Base-by-base conservation (phyloP, 2,113 vertebrate species). In the Nothobranchius furzeri region DNA sequence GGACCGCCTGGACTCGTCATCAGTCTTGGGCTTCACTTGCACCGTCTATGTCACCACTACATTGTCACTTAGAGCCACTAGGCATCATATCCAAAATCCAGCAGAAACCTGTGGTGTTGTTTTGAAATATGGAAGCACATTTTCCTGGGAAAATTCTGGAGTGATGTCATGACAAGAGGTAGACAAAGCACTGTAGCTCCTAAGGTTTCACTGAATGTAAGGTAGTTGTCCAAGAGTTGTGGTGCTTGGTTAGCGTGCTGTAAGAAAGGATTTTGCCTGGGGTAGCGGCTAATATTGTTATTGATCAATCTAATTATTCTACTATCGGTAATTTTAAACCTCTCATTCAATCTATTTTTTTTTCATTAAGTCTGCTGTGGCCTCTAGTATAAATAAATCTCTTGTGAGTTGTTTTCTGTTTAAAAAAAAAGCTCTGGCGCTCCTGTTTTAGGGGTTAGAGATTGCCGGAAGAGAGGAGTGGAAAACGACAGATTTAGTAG, bases 41-140 rank as follows among this genome's bases (percentile, higher is more conserved):
- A 84, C 64, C 68, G 30, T 85, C 84, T 52, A 76, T 86, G 87
- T 87, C 86, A 86, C 79, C 86, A 83, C 87, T 82, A 74, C 87
- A 85, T 85, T 88, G 86, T 88, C 82, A 75, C 83, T 60, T 55
- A 61, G 79, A 60, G 81, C 75, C 78, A 85, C 77, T 63, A 60
- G 85, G 74, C 73, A 63, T 86, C 85, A 88, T 69, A 84, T 72
- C 74, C 69, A 81, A 85, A 83, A 75, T 80, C 50, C 64, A 75
- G 72, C 73, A 43, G 61, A 47, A 70, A 84, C 70, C 75, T 73
- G 80, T 84, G 81, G 73, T 60, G 76, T 80, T 70, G 36, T 30
- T 79, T 66, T 68, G 64, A 79, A 80, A 77, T 37, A 30, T 69
- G 60, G 24, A 70, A 64, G 53, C 40, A 25, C n/a, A 52, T 83